These are phyloP conservation scores for Pyrgilauda ruficollis DNA, from an alignment of 2,113 vertebrate genomes.

Conservation along the genomic window DNA sequence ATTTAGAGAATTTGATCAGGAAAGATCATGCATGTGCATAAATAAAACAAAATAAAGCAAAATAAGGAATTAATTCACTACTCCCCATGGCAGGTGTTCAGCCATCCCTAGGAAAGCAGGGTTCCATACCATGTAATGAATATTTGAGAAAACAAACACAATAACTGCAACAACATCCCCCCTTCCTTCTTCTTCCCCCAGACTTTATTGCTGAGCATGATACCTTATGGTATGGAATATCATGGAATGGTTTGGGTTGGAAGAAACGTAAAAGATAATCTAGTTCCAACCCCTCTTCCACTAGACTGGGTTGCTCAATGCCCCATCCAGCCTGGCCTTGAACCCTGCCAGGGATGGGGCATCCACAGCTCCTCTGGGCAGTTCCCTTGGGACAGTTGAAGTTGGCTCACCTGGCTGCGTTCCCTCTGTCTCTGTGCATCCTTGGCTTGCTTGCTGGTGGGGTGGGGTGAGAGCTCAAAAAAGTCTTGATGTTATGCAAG, in stretches of 20 bases:
- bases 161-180: rapidly evolving
- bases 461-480: neutral
- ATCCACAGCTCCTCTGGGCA: neutral
- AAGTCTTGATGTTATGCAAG: neutral
- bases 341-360: neutral
- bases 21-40: neutral
- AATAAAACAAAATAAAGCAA: neutral
- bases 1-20: neutral
- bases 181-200: neutral
- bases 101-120: neutral
- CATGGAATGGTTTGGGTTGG: neutral
- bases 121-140: neutral
- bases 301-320: neutral
- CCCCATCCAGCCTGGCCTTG: neutral
- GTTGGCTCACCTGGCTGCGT: neutral
- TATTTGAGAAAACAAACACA: neutral
- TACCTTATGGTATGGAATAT: neutral
- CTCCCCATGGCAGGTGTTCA: neutral
- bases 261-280: neutral
- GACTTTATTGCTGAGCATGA: neutral
- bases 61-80: neutral
- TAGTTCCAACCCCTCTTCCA: neutral
- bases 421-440: neutral
- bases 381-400: neutral
- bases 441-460: rapidly evolving